Percentiles rank a stretch among this genome's conserved stretches.
Evolutionary conservation across 2,797 vertebrate species (phyloP).

Genomic region (Pyrocephalus nanus): DNA sequence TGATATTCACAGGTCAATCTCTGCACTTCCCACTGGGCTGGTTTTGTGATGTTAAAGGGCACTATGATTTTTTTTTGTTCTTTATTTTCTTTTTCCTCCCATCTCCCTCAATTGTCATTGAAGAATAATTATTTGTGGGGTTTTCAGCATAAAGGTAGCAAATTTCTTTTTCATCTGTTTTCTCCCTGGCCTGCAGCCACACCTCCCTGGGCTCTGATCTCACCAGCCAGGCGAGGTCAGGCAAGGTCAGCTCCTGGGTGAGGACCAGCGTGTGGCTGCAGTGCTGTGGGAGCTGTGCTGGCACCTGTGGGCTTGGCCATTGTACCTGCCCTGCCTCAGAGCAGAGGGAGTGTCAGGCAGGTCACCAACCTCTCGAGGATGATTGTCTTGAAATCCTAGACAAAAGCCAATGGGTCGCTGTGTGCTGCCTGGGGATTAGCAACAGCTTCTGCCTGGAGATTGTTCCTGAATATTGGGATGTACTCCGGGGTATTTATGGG

Average conservation of each 20-base stretch:
- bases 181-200: slow-evolving; percentile 35
- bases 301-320: neutral
- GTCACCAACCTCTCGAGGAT: neutral
- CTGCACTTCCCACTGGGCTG: neutral
- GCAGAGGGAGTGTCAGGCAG: neutral
- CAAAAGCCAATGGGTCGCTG: neutral
- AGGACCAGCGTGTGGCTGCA: neutral
- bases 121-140: neutral
- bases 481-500: neutral
- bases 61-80: neutral
- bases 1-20: neutral
- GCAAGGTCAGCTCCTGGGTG: neutral
- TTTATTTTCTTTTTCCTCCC: neutral
- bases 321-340: neutral
- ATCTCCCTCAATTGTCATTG: neutral
- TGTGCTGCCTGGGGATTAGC: neutral
- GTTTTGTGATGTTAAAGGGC: neutral
- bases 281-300: neutral
- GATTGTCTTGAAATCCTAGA: neutral
- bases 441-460: neutral
- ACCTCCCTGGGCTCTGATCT: neutral
- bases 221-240: neutral
- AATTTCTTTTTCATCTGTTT: no score
- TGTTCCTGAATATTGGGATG: neutral
- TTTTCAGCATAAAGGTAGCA: neutral